Evolutionary conservation across 92 coral and sea anemone genomes (phyloP), one percentile per base, ranked within the genome.

Genomic region (Porites rus): DNA sequence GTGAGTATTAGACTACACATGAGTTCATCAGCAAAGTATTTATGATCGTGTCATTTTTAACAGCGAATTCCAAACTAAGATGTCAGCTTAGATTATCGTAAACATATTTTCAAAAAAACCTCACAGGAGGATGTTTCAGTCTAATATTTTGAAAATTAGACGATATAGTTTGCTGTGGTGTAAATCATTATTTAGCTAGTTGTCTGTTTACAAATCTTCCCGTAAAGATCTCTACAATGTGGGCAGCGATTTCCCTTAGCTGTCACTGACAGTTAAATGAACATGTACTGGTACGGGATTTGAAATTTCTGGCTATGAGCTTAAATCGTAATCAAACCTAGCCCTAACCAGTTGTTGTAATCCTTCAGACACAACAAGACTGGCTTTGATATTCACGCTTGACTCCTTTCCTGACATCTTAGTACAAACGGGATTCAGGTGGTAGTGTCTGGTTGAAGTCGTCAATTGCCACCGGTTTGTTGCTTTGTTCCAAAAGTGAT

Each of bases 391-490:
- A 53, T 71, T 71, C 76, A 71, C 56, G 7, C 56, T 14, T 8
- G 76, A 71, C 9, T 14, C 76, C 58, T 14, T 71, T 38, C 52
- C 74, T 71, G 75, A 38, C 17, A 31, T 8, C 75, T 71, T 43
- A 10, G 85, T 69, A 18, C 80, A 83, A 24, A 83, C 87, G 8
- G 80, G 87, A 12, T 73, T 83, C 25, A 70, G 79, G 46, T 73
- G 87, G 87, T 83, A 79, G 74, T 79, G 83, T 43, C 83, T 82
- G 5, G 80, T 74, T 28, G 71, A 21, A 24, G 80, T 65, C 61
- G 79, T 56, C 43, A 75, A 13, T 56, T 83, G 80, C 31, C 69
- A 83, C 20, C 12, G 10, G 6, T 59, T 73, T n/a, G 80, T 70
- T n/a, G 16, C 65, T 19, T 83, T 83, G 61, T 38, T 83, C 69